These are phyloP conservation scores for rabbit (Oryctolagus cuniculus) DNA, from an alignment of 2,113 vertebrate genomes.

Conservation along the genomic window mOryCun1.1 NC_091452.1:19130001-19130500, in stretches of 20 bases:
- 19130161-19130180: no score
- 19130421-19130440: neutral
- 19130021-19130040: no score
- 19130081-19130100: no score
- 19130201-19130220: constrained; percentile 19
- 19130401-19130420: neutral
- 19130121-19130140: no score
- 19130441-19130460: neutral
- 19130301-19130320: neutral
- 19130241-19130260: neutral
- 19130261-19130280: neutral
- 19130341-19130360: neutral
- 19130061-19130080: no score
- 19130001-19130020: no score
- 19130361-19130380: neutral
- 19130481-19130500: no score
- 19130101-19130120: no score
- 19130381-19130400: neutral
- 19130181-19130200: neutral
- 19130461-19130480: neutral
- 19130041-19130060: no score
- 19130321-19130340: neutral
- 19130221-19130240: neutral
- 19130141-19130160: no score
- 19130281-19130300: neutral